Evolutionary conservation across 2,797 vertebrate species (phyloP), one percentile per base, ranked within the genome.

Genomic region (Sebastes diaconus): DNA sequence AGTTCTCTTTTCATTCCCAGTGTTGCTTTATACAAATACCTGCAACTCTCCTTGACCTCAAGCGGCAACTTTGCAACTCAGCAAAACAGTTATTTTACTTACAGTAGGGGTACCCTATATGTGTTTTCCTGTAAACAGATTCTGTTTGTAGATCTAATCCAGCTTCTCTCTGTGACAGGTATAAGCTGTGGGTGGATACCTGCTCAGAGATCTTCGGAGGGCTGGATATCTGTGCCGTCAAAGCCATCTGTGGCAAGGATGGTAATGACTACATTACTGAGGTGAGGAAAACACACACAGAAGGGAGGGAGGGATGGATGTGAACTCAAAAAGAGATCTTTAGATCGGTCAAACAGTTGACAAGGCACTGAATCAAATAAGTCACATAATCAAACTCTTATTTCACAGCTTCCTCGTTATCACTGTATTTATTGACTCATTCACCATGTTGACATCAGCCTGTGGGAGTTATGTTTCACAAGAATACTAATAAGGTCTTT

Each of bases 201-300:
- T 99, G 98, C 69, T 97, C 98, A 36, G 97, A 98, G 88, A 97
- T 99, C 81, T 99, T 99, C 76, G 98, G 97, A 73, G 97, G 98
- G 30, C 94, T 99, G 92, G 98, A 99, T 77, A 97, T 99, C 95
- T 99, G 99, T 91, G 98, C 98, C 9, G 97, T 99, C 79, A 99
- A 99, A 96, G 98, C 98, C 88, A 97, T 99, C 34, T 98, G 99
- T 82, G 99, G 99, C 61, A 99, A 99, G 91, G 98, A 99, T 81
- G 98, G 98, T 64, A 99, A 98, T 88, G 99, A 99, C 95, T 99
- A 99, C 93, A 98, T 99, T 87, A 99, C 97, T 88, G 99, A 99
- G 98, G 98, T 99, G 93, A 97, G 95, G 46, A 22, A 63, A 52
- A 39, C 7, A 12, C 6, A 16, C 3, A 36, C 11, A 6, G 34